Base-by-base conservation (phyloP, 2,797 vertebrate genomes). In the Poeciliopsis presidionis region DNA sequence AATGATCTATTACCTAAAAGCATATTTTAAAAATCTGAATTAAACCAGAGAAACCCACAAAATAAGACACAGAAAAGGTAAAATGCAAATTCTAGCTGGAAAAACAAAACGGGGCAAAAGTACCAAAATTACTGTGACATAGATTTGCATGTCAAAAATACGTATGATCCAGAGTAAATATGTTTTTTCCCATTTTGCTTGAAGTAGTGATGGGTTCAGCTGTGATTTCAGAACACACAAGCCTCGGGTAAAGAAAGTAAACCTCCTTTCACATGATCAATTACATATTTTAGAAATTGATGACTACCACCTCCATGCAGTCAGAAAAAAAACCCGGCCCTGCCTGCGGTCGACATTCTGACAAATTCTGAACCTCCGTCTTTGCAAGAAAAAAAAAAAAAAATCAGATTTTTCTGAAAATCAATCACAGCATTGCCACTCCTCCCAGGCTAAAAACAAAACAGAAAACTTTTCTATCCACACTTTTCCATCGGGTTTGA, bases 391-490 rank as follows among this genome's bases (percentile, higher is more conserved):
- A 46, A 8, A 63, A 30, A 33, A 13, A 13, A 45, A 57, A 55
- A 33, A 63, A 53, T n/a, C 69, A 14, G 61, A 79, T 84, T 81
- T 53, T 63, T 53, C 9, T 28, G 61, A 45, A 81, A 85, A 88
- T 86, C 84, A 83, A 88, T 87, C 86, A 74, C 76, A 47, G 9
- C 28, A 1, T 61, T 4, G 47, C 79, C 3, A 49, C 73, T 72
- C 75, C 81, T 73, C 72, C 80, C 55, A 39, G 75, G 74, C 65
- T 71, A 84, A 76, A 81, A 84, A 76, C 49, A 80, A 76, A 85
- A 84, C 41, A 73, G 20, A 73, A 77, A 88, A 86, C 78, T 86
- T 88, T 81, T 77, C 86, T 71, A 73, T 87, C 87, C 89, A 74
- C 77, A 84, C 79, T 69, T 76, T 76, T 82, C 85, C 79, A 79